phyloP scores from a whole-genome alignment of 2,113 vertebrate genomes.

The Vulpes ferrilata region DNA sequence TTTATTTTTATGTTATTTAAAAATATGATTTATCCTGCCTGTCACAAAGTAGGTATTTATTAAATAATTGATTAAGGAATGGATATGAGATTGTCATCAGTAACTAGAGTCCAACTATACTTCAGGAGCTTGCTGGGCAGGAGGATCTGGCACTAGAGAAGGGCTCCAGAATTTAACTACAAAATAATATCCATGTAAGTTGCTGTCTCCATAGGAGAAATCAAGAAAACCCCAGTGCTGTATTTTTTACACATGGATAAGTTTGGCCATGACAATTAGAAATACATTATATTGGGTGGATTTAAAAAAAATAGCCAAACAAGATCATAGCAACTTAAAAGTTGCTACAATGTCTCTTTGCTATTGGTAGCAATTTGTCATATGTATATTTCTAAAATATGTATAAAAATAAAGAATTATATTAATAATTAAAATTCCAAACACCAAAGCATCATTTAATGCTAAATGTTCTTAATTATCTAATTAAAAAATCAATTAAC shows the following conservation, averaged over 20 bases:
- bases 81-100: neutral
- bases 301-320: neutral
- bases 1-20: slow-evolving; percentile 13
- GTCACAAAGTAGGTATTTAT: neutral
- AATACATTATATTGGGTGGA: neutral
- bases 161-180: neutral
- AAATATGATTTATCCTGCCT: neutral
- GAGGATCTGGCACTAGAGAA: neutral
- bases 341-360: neutral
- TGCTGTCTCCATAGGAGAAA: neutral
- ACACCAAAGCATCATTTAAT: neutral
- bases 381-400: neutral
- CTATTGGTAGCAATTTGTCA: neutral
- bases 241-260: neutral
- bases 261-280: neutral
- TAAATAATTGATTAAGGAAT: neutral
- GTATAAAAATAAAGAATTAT: neutral
- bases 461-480: neutral
- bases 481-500: slow-evolving; percentile 34
- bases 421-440: slow-evolving; percentile 24
- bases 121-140: neutral
- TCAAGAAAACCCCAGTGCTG: neutral
- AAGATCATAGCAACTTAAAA: slow-evolving; percentile 1
- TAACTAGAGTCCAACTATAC: neutral
- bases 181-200: neutral